Base-by-base conservation (phyloP, 1,140 invertebrate species). In the Euborellia annulipes region DNA sequence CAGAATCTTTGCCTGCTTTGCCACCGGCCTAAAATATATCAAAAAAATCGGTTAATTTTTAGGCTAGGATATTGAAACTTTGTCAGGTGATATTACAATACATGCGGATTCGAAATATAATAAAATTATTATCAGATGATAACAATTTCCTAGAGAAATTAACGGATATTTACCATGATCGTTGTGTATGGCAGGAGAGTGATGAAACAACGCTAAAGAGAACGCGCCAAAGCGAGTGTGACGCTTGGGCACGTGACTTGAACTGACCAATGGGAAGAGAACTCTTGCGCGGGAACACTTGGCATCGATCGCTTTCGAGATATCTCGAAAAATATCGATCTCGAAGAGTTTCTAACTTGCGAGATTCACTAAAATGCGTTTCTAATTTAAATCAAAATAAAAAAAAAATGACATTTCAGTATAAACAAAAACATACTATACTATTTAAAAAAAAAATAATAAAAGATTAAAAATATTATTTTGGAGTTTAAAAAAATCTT, bases 1-100 rank as follows among this genome's bases (percentile, higher is more conserved):
- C 95, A 41, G 92, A 95, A 75, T 98, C 93, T 75, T 98, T 98
- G 60, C 94, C 94, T 68, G 94, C 93, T 85, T 98, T 98, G 62
- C 94, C 94, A 62, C 92, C 93, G 78, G 92, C 91, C 93, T 86
- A 56, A 50, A 53, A 57, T 56, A 41, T 57, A 58, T 52, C 52
- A 52, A 60, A 63, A 63, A 64, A 60, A 50, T 57, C 45, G 44
- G 54, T 67, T 66, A 65, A 67, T 66, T 62, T 60, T 42, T 42
- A 45, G 54, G 58, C 36, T 62, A 60, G 52, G 39, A 7, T 11
- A 44, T 57, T 54, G 46, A 69, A 68, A 70, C 56, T 67, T 62
- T 44, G 62, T 50, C 58, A 67, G 66, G 21, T 37, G n/a, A 45
- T 48, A 46, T 47, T 45, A 14, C 19, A 58, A 49, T 52, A 14